These are phyloP conservation scores for Aplysina aerophoba DNA, from an alignment of 37 sponge, comb jelly and placozoan species.

Conservation along the genomic window DNA sequence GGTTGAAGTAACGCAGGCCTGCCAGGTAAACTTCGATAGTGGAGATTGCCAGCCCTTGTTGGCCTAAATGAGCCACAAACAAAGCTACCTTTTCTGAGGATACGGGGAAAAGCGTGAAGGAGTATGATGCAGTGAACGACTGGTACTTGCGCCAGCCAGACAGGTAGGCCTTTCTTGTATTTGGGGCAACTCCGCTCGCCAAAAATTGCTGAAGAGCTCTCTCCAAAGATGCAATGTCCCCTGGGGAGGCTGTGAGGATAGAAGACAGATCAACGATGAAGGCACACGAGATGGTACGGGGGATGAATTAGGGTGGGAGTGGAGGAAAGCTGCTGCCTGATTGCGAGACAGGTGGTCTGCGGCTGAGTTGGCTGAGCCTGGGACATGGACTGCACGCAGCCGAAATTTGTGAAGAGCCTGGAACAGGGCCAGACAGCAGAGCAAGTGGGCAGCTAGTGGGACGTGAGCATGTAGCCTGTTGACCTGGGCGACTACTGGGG, in stretches of 20 bases:
- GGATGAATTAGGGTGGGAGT: background rate
- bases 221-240: constrained; percentile 55
- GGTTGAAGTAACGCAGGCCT: constrained; percentile 27
- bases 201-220: constrained; percentile 22
- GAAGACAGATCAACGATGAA: constrained; percentile 8
- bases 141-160: constrained; percentile 20
- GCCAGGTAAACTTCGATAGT: constrained; percentile 41
- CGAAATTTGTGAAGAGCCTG: no score
- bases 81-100: constrained; percentile 13
- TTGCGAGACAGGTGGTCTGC: no score
- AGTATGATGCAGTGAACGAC: background rate
- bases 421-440: no score
- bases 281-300: constrained; percentile 19
- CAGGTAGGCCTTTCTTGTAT: constrained; percentile 22
- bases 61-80: constrained; percentile 32
- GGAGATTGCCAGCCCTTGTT: background rate
- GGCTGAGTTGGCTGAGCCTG: no score
- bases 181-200: constrained; percentile 25
- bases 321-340: constrained; percentile 20
- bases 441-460: no score
- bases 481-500: no score
- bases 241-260: background rate
- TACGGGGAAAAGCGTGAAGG: constrained; percentile 15
- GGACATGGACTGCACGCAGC: no score
- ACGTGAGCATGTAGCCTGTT: no score